phyloP scores from a whole-genome alignment of 2,797 vertebrate genomes.

The Acanthurus tractus region DNA sequence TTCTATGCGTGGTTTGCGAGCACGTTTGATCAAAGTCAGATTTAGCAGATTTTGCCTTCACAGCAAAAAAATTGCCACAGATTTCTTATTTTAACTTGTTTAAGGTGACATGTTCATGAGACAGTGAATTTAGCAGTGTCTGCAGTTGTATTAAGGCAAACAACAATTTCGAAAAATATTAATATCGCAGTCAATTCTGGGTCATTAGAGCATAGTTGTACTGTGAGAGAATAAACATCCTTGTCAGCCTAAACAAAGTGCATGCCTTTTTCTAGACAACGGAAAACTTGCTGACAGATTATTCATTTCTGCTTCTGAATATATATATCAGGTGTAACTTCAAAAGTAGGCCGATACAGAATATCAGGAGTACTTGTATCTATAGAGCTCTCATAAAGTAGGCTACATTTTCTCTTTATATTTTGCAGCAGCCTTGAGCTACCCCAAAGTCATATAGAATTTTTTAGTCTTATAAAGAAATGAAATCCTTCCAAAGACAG shows the following conservation, averaged over 20 bases:
- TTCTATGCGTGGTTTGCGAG: neutral
- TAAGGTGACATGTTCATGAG: neutral
- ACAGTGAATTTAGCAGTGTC: neutral
- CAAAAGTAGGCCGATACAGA: neutral
- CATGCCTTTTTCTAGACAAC: neutral
- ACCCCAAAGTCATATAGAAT: neutral
- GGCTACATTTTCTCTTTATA: neutral
- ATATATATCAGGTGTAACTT: neutral
- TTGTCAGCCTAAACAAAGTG: neutral
- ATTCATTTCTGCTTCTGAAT: neutral
- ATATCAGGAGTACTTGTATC: neutral
- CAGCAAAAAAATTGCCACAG: neutral
- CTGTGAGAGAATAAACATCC: neutral
- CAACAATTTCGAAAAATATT: neutral
- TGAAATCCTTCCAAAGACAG: conserved; percentile 1
- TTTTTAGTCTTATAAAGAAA: conserved; percentile 3
- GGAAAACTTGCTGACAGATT: neutral
- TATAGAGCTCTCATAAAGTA: neutral
- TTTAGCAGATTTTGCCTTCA: neutral
- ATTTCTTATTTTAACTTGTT: neutral
- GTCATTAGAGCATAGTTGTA: neutral
- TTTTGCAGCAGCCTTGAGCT: neutral
- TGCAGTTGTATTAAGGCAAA: neutral
- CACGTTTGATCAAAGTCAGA: neutral
- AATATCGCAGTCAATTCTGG: neutral